Base-by-base conservation (phyloP, 2,113 vertebrate species). In the Myotis yumanensis region DNA sequence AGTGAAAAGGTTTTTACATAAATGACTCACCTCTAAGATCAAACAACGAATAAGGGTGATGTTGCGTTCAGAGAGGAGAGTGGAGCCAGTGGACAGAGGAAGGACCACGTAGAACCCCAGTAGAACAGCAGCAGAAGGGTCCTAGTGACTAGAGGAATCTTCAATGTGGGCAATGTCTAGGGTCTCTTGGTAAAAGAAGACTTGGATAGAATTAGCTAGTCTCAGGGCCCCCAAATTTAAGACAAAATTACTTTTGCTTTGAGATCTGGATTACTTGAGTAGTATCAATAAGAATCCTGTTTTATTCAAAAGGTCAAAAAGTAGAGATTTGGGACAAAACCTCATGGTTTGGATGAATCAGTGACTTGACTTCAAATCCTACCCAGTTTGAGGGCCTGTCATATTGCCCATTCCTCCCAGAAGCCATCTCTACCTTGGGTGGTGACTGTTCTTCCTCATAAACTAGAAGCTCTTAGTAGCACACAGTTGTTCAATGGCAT, bases 71-170 rank as follows among this genome's bases (percentile, higher is more conserved):
- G 43, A 87, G 10, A 71, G 6, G 32, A 57, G 35, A 76, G 46
- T 30, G 17, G 51, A 11, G 32, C 7, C 11, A 32, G 64, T 8
- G 25, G 22, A 48, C 37, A 80, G 37, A 66, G 16, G 18, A 43
- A 64, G 1, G 23, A 10, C 3, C 22, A 18, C 4, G 0, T 2
- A 17, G 62, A 43, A 7, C 2, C 6, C 40, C 6, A n/a, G 17
- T 30, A 72, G 54, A 40, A 7, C 22, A 59, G 57, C 4, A 23
- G 4, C 72, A 37, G 4, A 80, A 1, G 28, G 23, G 5, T 3
- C 25, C 16, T 62, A 16, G 25, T 69, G 59, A 84, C 1, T 8
- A 48, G 62, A 57, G 23, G 22, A 14, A 14, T 10, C 48, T 89
- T 57, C 35, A 23, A 3, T 43, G 30, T 54, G 32, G 48, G 40